Evolutionary conservation across 2,113 vertebrate genomes (phyloP).

Genomic region (Stictonetta naevosa): DNA sequence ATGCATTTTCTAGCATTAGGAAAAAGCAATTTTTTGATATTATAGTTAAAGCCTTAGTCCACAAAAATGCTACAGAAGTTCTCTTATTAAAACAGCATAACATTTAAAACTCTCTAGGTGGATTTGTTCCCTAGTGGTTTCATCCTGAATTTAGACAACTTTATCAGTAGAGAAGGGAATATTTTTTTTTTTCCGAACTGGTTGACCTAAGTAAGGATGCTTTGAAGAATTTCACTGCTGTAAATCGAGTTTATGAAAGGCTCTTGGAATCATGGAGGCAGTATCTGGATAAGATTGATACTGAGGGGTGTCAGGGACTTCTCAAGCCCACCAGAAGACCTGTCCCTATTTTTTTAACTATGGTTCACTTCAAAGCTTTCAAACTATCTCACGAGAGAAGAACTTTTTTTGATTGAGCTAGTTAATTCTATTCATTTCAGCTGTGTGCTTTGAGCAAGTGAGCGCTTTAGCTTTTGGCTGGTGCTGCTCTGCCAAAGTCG

Average conservation of each 20-base stretch:
- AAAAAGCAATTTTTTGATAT: background rate
- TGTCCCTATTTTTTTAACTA: background rate
- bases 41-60: background rate
- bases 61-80: background rate
- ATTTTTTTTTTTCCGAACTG: background rate
- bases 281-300: background rate
- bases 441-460: background rate
- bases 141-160: background rate
- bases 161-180: background rate
- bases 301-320: background rate
- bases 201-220: background rate
- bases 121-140: background rate
- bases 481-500: background rate
- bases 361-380: background rate
- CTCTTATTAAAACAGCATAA: background rate
- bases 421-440: background rate
- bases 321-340: background rate
- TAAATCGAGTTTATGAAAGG: background rate
- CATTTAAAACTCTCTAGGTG: background rate
- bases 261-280: background rate
- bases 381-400: background rate
- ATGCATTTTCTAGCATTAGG: background rate
- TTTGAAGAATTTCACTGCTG: background rate
- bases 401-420: background rate
- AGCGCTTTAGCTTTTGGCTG: background rate